Conservation (phyloP, 2,113 vertebrate genomes). For the Plecotus auritus region DNA sequence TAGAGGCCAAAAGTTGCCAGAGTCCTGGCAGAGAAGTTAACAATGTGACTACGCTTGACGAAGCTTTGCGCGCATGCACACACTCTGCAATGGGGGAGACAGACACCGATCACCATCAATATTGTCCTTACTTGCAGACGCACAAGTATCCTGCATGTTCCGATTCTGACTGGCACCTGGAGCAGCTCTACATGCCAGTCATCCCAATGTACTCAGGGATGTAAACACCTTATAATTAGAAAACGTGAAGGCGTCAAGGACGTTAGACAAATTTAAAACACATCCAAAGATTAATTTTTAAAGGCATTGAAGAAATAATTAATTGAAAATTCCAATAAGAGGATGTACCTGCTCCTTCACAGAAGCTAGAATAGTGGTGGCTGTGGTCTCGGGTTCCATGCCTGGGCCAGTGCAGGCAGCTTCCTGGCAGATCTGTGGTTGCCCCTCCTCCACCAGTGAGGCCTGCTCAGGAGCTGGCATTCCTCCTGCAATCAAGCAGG, state of each 20-base stretch:
- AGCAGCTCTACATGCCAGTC: slow-evolving; percentile 71
- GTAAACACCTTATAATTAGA: slow-evolving; percentile 69
- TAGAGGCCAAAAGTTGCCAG: background rate
- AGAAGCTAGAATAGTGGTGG: slow-evolving; percentile 96
- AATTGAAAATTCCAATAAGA: slow-evolving; percentile 33
- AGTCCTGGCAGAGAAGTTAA: slow-evolving; percentile 37
- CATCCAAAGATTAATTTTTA: slow-evolving; percentile 62
- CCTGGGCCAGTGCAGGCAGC: slow-evolving; percentile 80
- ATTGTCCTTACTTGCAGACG: slow-evolving; percentile 71
- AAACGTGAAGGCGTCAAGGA: slow-evolving; percentile 72
- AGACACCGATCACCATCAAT: slow-evolving; percentile 66
- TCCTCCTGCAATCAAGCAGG: slow-evolving; percentile 80
- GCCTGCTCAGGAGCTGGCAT: slow-evolving; percentile 96
- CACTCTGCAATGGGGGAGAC: slow-evolving; percentile 66
- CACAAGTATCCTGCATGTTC: slow-evolving; percentile 68
- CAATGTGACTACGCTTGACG: slow-evolving; percentile 46
- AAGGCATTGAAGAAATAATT: slow-evolving; percentile 66
- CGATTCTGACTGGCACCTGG: slow-evolving; percentile 59
- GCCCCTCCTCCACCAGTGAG: slow-evolving; percentile 91
- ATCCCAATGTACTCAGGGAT: slow-evolving; percentile 54
- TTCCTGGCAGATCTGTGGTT: slow-evolving; percentile 85
- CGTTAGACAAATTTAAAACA: slow-evolving; percentile 67
- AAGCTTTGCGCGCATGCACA: slow-evolving; percentile 57
- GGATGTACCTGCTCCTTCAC: slow-evolving; percentile 97
- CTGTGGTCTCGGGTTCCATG: slow-evolving; percentile 92